Evolutionary conservation across 2,888 invertebrate genomes (phyloP).

Genomic region (Drosophila kanekoi): DNA sequence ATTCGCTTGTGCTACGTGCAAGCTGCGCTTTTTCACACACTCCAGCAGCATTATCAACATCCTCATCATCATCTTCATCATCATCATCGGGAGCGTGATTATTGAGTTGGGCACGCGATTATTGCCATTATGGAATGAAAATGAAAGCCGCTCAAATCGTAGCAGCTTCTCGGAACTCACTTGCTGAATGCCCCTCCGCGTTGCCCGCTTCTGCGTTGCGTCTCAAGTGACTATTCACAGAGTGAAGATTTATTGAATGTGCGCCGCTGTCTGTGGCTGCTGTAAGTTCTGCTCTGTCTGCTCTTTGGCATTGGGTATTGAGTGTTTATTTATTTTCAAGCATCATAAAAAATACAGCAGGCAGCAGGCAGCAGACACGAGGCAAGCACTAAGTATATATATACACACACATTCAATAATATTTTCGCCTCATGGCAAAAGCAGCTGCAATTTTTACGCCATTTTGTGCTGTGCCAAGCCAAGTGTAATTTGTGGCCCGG

Average conservation of each 20-base stretch:
- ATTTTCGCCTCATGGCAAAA: constrained; percentile 59
- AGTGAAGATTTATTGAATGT: constrained; percentile 81
- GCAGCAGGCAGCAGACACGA: constrained; percentile 17
- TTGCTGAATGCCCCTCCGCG: constrained; percentile 4
- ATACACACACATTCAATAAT: constrained; percentile 64
- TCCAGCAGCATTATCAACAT: constrained; percentile 19
- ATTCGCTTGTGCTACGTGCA: constrained; percentile 58
- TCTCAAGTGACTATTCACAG: constrained; percentile 81
- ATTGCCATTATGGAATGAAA: constrained; percentile 74
- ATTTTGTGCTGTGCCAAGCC: constrained; percentile 68
- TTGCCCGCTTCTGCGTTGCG: constrained; percentile 19
- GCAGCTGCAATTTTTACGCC: constrained; percentile 79
- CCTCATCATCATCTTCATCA: constrained; percentile 13
- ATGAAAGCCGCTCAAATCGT: constrained; percentile 64
- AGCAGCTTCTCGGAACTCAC: constrained; percentile 19
- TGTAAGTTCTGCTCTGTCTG: constrained; percentile 66
- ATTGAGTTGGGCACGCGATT: constrained; percentile 56
- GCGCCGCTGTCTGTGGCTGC: constrained; percentile 32
- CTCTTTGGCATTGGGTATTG: constrained; percentile 78
- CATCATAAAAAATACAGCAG: constrained; percentile 77
- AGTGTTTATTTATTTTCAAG: constrained; percentile 83
- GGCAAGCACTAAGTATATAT: constrained; percentile 27
- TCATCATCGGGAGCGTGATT: constrained; percentile 42
- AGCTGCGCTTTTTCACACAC: constrained; percentile 79
- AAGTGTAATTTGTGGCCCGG: constrained; percentile 77